phyloP scores from a whole-genome alignment of 2,888 invertebrate genomes.

The Drosophila nr. fundita region DNA sequence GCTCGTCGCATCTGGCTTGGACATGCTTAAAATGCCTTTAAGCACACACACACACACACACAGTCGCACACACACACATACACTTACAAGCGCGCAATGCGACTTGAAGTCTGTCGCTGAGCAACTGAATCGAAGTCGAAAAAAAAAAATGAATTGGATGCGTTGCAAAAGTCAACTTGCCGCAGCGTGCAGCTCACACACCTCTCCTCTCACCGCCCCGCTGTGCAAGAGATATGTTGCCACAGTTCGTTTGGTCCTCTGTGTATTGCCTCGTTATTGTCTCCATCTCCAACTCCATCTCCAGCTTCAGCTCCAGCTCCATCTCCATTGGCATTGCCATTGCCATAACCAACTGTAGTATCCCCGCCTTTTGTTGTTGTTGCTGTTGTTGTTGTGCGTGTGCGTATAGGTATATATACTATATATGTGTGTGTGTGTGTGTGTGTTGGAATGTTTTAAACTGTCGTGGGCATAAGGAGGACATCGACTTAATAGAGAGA shows the following conservation, averaged over 20 bases:
- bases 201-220: neutral
- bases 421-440: constrained; percentile 19
- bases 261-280: constrained; percentile 78
- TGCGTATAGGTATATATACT: constrained; percentile 8
- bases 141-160: constrained; percentile 75
- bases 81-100: constrained; percentile 17
- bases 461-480: constrained; percentile 81
- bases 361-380: constrained; percentile 40
- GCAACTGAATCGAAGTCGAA: constrained; percentile 75
- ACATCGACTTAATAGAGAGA: constrained; percentile 81
- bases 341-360: constrained; percentile 51
- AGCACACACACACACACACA: constrained; percentile 58
- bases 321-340: constrained; percentile 54
- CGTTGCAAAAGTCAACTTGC: constrained; percentile 63
- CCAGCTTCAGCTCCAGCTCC: constrained; percentile 1
- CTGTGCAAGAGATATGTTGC: constrained; percentile 21
- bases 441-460: constrained; percentile 76
- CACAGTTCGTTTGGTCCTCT: constrained; percentile 67
- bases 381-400: constrained; percentile 34
- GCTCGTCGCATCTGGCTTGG: constrained; percentile 64
- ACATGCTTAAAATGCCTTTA: constrained; percentile 82
- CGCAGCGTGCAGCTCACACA: neutral
- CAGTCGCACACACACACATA: constrained; percentile 16
- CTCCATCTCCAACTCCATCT: constrained; percentile 40
- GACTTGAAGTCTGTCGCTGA: constrained; percentile 64